Evolutionary conservation across 2,113 vertebrate genomes (phyloP).

Genomic region (Dicrurus megarhynchus): DNA sequence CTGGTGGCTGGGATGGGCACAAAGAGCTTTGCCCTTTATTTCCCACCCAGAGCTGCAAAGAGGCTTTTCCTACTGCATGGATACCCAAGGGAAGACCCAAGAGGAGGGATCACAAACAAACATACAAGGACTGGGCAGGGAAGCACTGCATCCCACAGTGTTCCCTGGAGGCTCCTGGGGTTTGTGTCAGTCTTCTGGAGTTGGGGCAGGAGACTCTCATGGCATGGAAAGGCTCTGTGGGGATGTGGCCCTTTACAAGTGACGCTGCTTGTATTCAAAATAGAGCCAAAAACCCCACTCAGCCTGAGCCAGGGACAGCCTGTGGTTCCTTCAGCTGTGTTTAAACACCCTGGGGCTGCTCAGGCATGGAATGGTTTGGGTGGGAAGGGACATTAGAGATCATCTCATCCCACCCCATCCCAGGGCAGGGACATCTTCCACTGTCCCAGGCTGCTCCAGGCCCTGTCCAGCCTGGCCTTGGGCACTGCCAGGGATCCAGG

Average conservation of each 20-base stretch:
- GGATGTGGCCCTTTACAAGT: fast-evolving
- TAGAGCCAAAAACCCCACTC: not conserved
- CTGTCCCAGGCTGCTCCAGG: fast-evolving
- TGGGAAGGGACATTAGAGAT: not conserved
- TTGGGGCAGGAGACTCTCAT: not conserved
- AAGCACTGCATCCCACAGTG: not conserved
- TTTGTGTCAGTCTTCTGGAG: not conserved
- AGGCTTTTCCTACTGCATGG: not conserved
- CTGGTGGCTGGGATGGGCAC: fast-evolving
- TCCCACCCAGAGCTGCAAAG: not conserved
- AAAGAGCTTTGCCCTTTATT: not conserved
- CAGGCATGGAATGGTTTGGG: not conserved
- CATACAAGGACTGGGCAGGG: not conserved
- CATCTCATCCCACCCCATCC: fast-evolving
- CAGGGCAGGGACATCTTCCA: not conserved
- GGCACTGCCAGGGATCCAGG: not conserved
- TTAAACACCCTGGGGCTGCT: not conserved
- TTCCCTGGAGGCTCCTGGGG: not conserved
- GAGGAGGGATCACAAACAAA: not conserved
- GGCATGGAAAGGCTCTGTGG: fast-evolving
- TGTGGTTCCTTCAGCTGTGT: not conserved
- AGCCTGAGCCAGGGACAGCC: not conserved
- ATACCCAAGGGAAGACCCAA: not conserved
- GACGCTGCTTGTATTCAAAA: not conserved
- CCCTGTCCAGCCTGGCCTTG: fast-evolving